Percentiles rank a stretch among this genome's conserved stretches.
These are phyloP conservation scores for Ranitomeya variabilis DNA, from an alignment of 2,113 vertebrate genomes.

Conservation along the genomic window DNA sequence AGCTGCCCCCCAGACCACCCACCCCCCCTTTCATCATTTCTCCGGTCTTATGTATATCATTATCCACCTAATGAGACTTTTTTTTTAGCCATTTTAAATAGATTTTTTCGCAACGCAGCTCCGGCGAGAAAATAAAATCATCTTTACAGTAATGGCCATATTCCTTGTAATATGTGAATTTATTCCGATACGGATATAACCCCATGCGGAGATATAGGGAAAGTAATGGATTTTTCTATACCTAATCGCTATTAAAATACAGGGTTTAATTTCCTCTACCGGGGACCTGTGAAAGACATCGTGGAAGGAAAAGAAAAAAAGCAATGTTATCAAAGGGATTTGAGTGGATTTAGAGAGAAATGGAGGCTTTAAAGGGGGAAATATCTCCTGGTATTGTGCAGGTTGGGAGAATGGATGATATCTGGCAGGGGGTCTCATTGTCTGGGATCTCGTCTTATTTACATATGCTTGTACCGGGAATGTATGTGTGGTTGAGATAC, in stretches of 20 bases:
- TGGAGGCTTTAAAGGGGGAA: conserved; percentile 64
- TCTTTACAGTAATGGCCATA: conserved; percentile 80
- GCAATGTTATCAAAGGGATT: conserved; percentile 71
- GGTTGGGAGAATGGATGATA: conserved; percentile 38
- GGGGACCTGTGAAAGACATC: conserved; percentile 80
- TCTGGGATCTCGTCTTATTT: conserved; percentile 16
- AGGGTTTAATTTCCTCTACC: conserved; percentile 82
- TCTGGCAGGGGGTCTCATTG: neutral
- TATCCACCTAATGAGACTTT: conserved; percentile 66
- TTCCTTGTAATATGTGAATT: conserved; percentile 85
- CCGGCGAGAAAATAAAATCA: conserved; percentile 71
- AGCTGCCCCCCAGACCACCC: too few species aligned
- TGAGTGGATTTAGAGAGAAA: conserved; percentile 78
- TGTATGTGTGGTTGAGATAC: neutral
- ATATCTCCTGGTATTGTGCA: conserved; percentile 39
- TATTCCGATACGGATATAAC: conserved; percentile 84
- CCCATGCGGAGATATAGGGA: conserved; percentile 83
- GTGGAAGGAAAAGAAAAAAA: conserved; percentile 65
- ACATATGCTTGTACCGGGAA: conserved; percentile 14
- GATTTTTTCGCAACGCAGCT: neutral
- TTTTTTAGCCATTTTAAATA: conserved; percentile 60
- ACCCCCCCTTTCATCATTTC: too few species aligned
- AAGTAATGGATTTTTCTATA: conserved; percentile 83
- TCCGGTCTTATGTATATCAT: neutral
- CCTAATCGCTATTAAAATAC: conserved; percentile 83